Evolutionary conservation across 2,113 vertebrate species (phyloP), one percentile per base, ranked within the genome.

Genomic region (Cynoglossus semilaevis): DNA sequence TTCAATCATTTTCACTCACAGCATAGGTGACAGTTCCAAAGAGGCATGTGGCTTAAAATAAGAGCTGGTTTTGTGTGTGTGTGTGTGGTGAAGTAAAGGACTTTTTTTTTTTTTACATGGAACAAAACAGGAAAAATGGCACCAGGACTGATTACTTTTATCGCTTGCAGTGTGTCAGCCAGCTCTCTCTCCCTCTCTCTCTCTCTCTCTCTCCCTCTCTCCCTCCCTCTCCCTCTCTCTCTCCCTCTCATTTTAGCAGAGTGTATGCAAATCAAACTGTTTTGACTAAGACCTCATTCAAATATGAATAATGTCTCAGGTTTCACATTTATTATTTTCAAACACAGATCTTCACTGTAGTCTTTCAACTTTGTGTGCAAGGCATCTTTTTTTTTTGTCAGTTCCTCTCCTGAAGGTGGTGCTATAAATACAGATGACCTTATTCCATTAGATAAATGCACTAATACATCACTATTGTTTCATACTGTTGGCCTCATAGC

Each of bases 261-360:
- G 35, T 44, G 15, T 59, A 83, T 71, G 76, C 86, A 88, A 92
- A 90, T 89, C 74, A 91, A 51, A 67, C 76, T 80, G 82, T 83
- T 80, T 43, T 82, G 76, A 80, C 85, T 80, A 77, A 72, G 75
- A 54, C 76, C 80, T 72, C 69, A 76, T 84, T 69, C 72, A 65
- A 80, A 76, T 79, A 79, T 80, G 77, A 81, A 85, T 70, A 78
- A 84, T 76, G 37, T 15, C 67, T 84, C 54, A 68, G 77, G 80
- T 82, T 89, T 86, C 70, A 67, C 15, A 11, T 51, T 54, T 47
- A 5, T 4, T 4, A 10, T 76, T 60, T 64, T 57, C 50, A 16
- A 19, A 67, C 46, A 51, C 62, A 29, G 38, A 15, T 13, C 44
- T n/a, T 41, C 56, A 58, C 58, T 12, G 8, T 16, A 58, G 16